Evolutionary conservation across 2,113 vertebrate species (phyloP).

Genomic region (Cyprinodon variegatus): DNA sequence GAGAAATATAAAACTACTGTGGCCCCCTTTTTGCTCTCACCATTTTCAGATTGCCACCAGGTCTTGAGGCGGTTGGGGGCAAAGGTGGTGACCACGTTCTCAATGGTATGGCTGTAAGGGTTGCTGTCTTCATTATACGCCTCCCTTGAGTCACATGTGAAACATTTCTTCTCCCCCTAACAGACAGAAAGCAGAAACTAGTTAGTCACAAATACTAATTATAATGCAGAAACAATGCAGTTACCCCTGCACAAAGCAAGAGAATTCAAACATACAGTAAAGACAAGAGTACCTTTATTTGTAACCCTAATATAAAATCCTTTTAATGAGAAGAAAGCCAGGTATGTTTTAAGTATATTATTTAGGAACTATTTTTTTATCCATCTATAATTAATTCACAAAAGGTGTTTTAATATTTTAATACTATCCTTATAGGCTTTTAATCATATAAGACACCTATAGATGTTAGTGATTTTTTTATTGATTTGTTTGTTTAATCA

Average conservation of each 20-base stretch:
- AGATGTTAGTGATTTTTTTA: neutral
- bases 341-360: neutral
- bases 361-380: neutral
- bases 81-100: constrained; percentile 94
- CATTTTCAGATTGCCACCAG: constrained; percentile 98
- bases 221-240: neutral
- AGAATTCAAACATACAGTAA: neutral
- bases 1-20: neutral
- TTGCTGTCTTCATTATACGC: constrained; percentile 81
- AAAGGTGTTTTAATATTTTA: neutral
- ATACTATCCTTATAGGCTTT: no score
- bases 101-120: constrained; percentile 88
- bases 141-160: constrained; percentile 85
- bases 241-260: neutral
- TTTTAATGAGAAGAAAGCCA: neutral
- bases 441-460: neutral
- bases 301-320: neutral
- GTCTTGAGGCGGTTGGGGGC: constrained; percentile 92
- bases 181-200: constrained; percentile 12
- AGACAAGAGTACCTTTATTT: neutral
- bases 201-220: neutral
- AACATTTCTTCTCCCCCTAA: constrained; percentile 92
- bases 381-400: neutral
- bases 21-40: constrained; percentile 66
- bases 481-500: no score